Base-by-base conservation (phyloP, 2,888 invertebrate species). In the Cerceris ruficornis region DNA sequence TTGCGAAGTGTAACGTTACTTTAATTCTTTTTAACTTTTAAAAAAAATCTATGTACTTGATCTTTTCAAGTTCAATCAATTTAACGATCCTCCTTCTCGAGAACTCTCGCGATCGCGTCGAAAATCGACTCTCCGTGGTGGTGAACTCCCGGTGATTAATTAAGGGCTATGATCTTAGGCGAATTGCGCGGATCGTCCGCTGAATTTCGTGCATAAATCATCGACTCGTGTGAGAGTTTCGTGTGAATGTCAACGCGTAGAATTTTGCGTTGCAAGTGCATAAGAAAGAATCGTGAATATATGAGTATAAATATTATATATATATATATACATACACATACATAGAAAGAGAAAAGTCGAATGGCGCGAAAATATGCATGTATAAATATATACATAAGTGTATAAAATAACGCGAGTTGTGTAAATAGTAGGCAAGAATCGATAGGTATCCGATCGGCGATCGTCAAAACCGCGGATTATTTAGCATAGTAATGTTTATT, bases 341-440 rank as follows among this genome's bases (percentile, higher is more conserved):
- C 75, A 79, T 57, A 78, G 68, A 69, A 70, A 52, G 52, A 1
- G n/a, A n/a, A 14, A 13, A 52, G n/a, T 1, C 7, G 13, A 52
- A 7, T 1, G 9, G 46, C 46, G 13, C 13, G 9, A 13, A 13
- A 13, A 49, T 62, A 28, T 55, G 42, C 65, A 39, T 74, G 39
- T 67, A 58, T 67, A 58, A 79, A 85, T 80, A 83, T 75, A 80
- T 81, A 84, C 60, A 86, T 81, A 81, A 79, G 82, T 85, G 86
- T 86, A 88, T 81, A 86, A 82, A 82, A 86, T 79, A 72, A 80
- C 79, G 77, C 84, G 81, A 70, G 70, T 79, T 84, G 83, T 90
- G 89, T 90, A 90, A 80, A 89, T 90, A 90, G 74, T 87, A 87
- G 74, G 11, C 39, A 77, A 72, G 28, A 72, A 69, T 46, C 62